phyloP scores from a whole-genome alignment of 2,888 invertebrate genomes.

The Tyria jacobaeae region DNA sequence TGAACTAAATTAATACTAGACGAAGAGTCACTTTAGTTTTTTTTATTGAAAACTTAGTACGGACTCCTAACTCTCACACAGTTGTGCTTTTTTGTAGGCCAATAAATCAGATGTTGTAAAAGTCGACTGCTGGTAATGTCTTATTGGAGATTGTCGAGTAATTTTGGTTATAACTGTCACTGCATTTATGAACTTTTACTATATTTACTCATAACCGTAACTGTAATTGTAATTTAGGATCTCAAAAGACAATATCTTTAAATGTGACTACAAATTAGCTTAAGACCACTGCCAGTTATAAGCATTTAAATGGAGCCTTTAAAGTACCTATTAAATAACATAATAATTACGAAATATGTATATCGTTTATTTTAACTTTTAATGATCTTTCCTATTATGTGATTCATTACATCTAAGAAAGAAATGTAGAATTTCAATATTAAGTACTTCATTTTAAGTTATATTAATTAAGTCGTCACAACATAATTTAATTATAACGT shows the following conservation, averaged over 20 bases:
- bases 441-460: slow-evolving; percentile 52
- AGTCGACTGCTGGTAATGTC: not conserved
- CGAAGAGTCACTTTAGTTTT: not conserved
- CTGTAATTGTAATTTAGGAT: slow-evolving; percentile 29
- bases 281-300: slow-evolving; percentile 28
- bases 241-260: slow-evolving; percentile 27
- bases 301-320: slow-evolving; percentile 36
- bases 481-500: slow-evolving; percentile 49
- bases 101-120: not conserved
- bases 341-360: slow-evolving; percentile 15
- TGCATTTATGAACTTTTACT: slow-evolving; percentile 7
- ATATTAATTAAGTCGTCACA: slow-evolving; percentile 65
- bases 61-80: not conserved
- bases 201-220: not conserved
- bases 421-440: slow-evolving; percentile 28
- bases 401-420: slow-evolving; percentile 37
- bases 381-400: slow-evolving; percentile 35
- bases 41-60: not conserved
- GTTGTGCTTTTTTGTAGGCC: no score
- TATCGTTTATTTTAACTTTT: slow-evolving; percentile 15
- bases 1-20: no score
- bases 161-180: not conserved
- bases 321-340: slow-evolving; percentile 33
- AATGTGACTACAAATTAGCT: slow-evolving; percentile 20
- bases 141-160: not conserved